phyloP scores from a whole-genome alignment of 2,113 vertebrate genomes.

The Centrocercus urophasianus region DNA sequence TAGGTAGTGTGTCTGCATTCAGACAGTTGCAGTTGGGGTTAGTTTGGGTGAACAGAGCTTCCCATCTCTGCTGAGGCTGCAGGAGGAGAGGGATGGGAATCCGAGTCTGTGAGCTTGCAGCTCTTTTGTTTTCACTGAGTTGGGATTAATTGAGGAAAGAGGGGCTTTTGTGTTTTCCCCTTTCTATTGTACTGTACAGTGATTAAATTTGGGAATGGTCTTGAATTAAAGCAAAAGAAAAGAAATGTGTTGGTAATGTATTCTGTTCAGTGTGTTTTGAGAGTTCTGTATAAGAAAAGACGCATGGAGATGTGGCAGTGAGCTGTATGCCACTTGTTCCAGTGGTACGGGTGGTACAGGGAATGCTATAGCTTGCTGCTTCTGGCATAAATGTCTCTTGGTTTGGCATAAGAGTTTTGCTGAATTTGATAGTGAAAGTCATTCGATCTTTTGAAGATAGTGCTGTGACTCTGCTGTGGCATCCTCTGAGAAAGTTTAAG shows the following conservation, averaged over 20 bases:
- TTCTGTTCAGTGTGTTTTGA: neutral
- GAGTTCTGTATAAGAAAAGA: neutral
- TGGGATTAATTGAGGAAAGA: neutral
- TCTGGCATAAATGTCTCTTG: neutral
- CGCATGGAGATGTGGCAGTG: neutral
- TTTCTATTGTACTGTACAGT: neutral
- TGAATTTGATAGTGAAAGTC: neutral
- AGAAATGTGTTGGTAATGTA: rapidly evolving
- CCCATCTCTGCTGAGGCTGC: neutral
- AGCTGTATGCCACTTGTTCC: neutral
- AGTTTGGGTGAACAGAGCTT: conserved; percentile 5
- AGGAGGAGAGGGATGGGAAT: neutral
- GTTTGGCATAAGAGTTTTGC: neutral
- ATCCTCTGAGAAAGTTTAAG: neutral
- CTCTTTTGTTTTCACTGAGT: neutral
- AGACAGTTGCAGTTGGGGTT: neutral
- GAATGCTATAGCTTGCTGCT: neutral
- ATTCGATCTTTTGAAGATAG: neutral
- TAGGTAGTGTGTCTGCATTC: neutral
- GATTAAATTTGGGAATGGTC: neutral
- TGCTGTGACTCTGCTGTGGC: neutral
- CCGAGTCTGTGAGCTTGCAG: neutral
- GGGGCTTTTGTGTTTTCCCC: neutral
- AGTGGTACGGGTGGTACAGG: neutral
- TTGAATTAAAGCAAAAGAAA: neutral